These are phyloP conservation scores for Tupiocoris notatus DNA, from an alignment of 2,888 invertebrate genomes.

Conservation along the genomic window DNA sequence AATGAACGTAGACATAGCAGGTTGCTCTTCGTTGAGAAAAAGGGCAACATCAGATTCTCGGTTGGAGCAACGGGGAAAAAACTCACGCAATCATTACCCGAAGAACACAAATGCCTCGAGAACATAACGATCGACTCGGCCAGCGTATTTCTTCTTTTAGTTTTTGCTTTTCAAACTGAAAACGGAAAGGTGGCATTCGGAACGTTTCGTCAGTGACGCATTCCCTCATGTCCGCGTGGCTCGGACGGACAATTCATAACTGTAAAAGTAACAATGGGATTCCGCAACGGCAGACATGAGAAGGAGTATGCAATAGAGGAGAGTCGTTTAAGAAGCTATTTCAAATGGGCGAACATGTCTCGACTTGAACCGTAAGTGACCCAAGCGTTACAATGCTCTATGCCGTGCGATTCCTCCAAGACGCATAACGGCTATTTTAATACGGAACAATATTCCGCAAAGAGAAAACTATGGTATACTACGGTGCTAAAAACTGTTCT, in stretches of 20 bases:
- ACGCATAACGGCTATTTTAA: too few species aligned
- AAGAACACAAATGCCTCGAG: slow-evolving; percentile 15
- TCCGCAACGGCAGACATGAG: slow-evolving; percentile 3
- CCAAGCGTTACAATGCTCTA: too few species aligned
- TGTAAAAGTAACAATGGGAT: slow-evolving; percentile 36
- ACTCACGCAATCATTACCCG: slow-evolving; percentile 10
- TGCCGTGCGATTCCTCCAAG: too few species aligned
- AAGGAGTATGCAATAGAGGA: neutral
- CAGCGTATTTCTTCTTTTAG: neutral
- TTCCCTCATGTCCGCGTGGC: slow-evolving; percentile 18
- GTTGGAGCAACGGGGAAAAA: too few species aligned
- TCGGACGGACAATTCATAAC: slow-evolving; percentile 26
- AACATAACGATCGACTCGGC: slow-evolving; percentile 19
- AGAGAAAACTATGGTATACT: too few species aligned
- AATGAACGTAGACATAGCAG: neutral
- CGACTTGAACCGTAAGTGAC: too few species aligned
- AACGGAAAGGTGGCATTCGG: neutral
- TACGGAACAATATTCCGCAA: too few species aligned
- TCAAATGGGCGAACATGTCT: slow-evolving; percentile 16
- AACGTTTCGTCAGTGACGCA: slow-evolving; percentile 27
- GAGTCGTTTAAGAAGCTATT: slow-evolving; percentile 2
- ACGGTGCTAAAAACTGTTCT: too few species aligned
- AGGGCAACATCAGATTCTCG: neutral
- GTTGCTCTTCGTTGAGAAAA: neutral
- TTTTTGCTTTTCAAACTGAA: neutral